Percentiles rank a stretch among this genome's conserved stretches.
phyloP scores from a whole-genome alignment of 2,797 vertebrate genomes.

The Cossypha caffra region DNA sequence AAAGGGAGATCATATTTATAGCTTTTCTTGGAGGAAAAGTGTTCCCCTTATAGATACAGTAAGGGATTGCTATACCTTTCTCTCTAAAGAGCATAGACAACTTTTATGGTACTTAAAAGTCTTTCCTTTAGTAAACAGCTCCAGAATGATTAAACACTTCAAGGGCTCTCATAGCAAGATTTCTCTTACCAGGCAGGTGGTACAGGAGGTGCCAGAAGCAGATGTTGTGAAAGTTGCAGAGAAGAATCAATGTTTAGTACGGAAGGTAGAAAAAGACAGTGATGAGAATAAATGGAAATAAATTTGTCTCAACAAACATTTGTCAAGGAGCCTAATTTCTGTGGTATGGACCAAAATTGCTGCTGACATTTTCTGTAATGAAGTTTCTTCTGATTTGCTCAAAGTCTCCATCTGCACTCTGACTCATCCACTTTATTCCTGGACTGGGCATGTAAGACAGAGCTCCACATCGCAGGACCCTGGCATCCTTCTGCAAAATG shows the following conservation, averaged over 20 bases:
- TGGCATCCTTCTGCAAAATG: neutral
- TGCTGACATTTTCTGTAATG: conserved; percentile 37
- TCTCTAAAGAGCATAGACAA: neutral
- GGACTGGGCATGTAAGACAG: neutral
- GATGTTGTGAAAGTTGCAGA: neutral
- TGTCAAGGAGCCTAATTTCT: neutral
- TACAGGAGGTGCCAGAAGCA: neutral
- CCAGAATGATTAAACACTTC: neutral
- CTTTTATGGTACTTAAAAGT: neutral
- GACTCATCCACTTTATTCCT: neutral
- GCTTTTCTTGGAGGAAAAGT: neutral
- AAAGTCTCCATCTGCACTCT: neutral
- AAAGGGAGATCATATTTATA: neutral
- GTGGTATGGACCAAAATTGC: neutral
- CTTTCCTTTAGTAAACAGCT: neutral
- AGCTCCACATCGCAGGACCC: neutral
- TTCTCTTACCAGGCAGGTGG: neutral
- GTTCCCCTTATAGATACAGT: neutral
- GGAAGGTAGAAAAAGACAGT: neutral
- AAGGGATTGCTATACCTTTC: neutral
- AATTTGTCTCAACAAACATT: neutral
- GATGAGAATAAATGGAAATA: conserved; percentile 25
- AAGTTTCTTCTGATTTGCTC: conserved; percentile 22
- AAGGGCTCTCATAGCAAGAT: neutral
- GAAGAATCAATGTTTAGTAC: neutral